Evolutionary conservation across 1,140 invertebrate genomes (phyloP).

Genomic region (Sitobion miscanthi): DNA sequence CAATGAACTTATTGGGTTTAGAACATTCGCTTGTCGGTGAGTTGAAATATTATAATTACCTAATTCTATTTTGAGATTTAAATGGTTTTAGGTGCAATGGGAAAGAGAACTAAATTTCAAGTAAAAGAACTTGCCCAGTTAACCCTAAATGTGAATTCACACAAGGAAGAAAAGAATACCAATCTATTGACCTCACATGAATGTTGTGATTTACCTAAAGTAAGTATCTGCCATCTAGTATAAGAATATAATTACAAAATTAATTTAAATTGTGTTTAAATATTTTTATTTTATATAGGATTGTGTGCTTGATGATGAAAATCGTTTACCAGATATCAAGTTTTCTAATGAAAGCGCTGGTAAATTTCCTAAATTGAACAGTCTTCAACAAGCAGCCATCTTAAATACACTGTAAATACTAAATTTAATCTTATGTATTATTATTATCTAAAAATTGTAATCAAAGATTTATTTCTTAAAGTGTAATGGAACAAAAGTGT

Average conservation of each 20-base stretch:
- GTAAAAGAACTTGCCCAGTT: conserved; percentile 81
- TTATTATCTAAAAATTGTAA: conserved; percentile 5
- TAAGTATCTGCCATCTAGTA: not conserved
- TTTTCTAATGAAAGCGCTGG: conserved; percentile 71
- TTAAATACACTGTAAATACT: conserved; percentile 72
- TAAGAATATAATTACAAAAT: not conserved
- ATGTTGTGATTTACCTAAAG: conserved; percentile 66
- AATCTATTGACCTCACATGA: conserved; percentile 64
- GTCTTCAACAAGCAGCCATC: conserved; percentile 80
- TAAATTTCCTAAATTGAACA: conserved; percentile 68
- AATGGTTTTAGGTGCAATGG: conserved; percentile 72
- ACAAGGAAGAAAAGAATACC: conserved; percentile 62
- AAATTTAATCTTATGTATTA: conserved; percentile 57
- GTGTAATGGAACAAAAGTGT: conserved; percentile 72
- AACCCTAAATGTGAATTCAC: conserved; percentile 70
- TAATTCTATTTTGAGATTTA: conserved; percentile 31
- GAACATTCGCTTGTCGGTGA: conserved; percentile 68
- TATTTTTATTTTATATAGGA: conserved; percentile 63
- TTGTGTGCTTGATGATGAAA: conserved; percentile 81
- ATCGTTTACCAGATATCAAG: conserved; percentile 77
- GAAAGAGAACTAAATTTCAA: conserved; percentile 90
- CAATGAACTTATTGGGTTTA: conserved; percentile 72
- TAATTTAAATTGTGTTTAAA: not conserved
- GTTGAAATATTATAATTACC: conserved; percentile 14
- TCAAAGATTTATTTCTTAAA: conserved; percentile 60